These are phyloP conservation scores for Synanthedon formicaeformis DNA, from an alignment of 2,888 invertebrate genomes.

Conservation along the genomic window DNA sequence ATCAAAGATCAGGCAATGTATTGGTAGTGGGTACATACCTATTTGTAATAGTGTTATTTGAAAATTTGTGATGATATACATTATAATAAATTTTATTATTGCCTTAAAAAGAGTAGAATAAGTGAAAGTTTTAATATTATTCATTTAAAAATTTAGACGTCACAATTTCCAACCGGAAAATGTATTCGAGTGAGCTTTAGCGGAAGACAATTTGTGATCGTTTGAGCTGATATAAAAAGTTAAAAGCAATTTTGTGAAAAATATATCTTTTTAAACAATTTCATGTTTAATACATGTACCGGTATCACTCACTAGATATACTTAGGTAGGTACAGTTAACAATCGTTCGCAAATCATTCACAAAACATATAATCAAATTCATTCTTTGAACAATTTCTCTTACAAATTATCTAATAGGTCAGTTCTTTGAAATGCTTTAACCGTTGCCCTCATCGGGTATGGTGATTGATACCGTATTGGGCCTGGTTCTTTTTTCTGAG, in stretches of 20 bases:
- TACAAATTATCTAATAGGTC: background rate
- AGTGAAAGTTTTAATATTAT: no score
- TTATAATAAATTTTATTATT: no score
- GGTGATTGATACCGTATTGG: conserved; percentile 70
- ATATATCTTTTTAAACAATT: background rate
- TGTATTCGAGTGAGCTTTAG: conserved; percentile 28
- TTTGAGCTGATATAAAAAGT: conserved; percentile 30
- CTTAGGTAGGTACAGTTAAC: no score
- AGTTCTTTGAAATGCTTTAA: conserved; percentile 19
- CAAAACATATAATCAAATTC: background rate
- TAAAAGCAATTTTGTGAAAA: conserved; percentile 3
- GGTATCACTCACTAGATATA: background rate
- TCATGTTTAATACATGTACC: background rate
- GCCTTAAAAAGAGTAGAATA: no score
- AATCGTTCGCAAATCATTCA: background rate
- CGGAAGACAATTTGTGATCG: conserved; percentile 52
- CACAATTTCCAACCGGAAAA: conserved; percentile 1
- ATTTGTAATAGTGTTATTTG: no score
- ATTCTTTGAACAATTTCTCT: background rate
- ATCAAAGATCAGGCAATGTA: no score
- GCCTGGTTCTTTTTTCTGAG: conserved; percentile 31
- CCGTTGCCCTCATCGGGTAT: conserved; percentile 71
- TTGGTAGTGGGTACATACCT: no score
- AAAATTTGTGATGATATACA: no score
- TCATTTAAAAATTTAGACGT: background rate